phyloP scores from a whole-genome alignment of 1,140 invertebrate species.

The Wasmannia auropunctata region DNA sequence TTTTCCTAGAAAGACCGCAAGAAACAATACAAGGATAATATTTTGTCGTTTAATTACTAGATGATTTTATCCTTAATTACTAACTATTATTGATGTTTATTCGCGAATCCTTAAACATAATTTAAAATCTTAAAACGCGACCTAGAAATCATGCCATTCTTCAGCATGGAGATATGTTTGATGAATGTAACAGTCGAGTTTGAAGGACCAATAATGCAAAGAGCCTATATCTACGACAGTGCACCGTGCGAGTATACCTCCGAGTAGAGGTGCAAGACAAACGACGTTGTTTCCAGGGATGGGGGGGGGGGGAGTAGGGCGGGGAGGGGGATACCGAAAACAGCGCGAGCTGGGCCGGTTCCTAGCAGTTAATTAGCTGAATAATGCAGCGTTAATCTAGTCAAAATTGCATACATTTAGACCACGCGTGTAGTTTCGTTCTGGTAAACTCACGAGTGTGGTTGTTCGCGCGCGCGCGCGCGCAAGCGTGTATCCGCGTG shows the following conservation, averaged over 20 bases:
- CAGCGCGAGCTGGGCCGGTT: constrained; percentile 69
- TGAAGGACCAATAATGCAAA: background rate
- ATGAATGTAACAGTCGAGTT: background rate
- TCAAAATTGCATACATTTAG: constrained; percentile 82
- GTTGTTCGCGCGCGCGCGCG: constrained; percentile 49
- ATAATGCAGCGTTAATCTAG: constrained; percentile 84
- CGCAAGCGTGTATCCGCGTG: no score
- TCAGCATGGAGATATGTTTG: background rate
- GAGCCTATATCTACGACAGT: constrained; percentile 19
- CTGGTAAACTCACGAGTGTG: constrained; percentile 71
- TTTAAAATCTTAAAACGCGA: background rate
- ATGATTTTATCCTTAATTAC: no score
- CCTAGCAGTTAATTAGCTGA: constrained; percentile 82
- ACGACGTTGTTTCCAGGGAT: constrained; percentile 72
- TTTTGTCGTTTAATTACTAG: background rate
- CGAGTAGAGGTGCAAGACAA: constrained; percentile 71
- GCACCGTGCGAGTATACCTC: constrained; percentile 28
- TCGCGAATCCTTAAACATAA: background rate
- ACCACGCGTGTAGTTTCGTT: constrained; percentile 78
- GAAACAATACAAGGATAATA: background rate
- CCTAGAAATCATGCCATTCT: background rate
- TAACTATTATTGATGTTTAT: background rate
- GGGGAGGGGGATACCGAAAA: constrained; percentile 74
- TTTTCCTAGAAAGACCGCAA: background rate
- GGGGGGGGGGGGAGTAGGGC: no score